Base-by-base conservation (phyloP, 2,888 invertebrate genomes). In the Barypeithes pellucidus region DNA sequence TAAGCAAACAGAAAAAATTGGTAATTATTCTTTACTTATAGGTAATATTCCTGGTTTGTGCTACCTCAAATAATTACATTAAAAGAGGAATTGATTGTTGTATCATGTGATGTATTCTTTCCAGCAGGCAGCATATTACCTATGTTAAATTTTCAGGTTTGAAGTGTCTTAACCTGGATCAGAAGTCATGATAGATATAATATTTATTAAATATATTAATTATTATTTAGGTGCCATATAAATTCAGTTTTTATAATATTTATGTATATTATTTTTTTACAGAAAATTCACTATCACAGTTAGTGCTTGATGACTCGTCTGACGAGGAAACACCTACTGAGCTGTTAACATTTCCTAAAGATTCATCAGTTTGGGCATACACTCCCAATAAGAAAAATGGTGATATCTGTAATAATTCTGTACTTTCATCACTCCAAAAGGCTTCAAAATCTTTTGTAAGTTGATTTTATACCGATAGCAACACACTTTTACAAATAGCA, bases 1-100 rank as follows among this genome's bases (percentile, higher is more conserved):
- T 20, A 86, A 87, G 71, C 83, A 83, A 41, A 80, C 80, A 16
- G 83, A 83, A 77, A 80, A 81, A 72, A 76, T 86, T 80, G 84
- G 84, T 83, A 77, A 29, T 29, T 29, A 62, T 62, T 22, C 9
- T 39, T 45, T 45, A 43, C n/a, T n/a, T n/a, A n/a, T n/a, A n/a
- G n/a, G n/a, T n/a, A n/a, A n/a, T n/a, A n/a, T n/a, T n/a, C n/a
- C n/a, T n/a, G n/a, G n/a, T n/a, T n/a, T n/a, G n/a, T n/a, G n/a
- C n/a, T n/a, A n/a, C n/a, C n/a, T n/a, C n/a, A n/a, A n/a, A n/a
- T n/a, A n/a, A n/a, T n/a, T n/a, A n/a, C n/a, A n/a, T n/a, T n/a
- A n/a, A n/a, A n/a, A n/a, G n/a, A n/a, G n/a, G n/a, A n/a, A n/a
- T n/a, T n/a, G n/a, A n/a, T n/a, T n/a, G n/a, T n/a, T n/a, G n/a